phyloP scores from a whole-genome alignment of 2,797 vertebrate species.

The Apogon talboti region DNA sequence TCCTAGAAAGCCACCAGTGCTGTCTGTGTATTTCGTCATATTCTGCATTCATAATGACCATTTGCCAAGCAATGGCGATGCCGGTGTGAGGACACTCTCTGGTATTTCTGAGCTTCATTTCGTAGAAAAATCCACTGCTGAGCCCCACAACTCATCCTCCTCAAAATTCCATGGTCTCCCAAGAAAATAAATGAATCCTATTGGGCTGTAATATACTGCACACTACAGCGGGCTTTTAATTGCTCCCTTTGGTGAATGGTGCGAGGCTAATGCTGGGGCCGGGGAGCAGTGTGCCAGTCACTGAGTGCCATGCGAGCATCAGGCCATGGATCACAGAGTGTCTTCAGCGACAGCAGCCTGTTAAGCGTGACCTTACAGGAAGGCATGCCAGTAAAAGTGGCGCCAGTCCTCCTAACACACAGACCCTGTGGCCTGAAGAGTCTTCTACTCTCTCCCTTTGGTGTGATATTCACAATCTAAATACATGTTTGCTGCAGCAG shows the following conservation, averaged over 20 bases:
- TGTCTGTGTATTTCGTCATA: constrained; percentile 51
- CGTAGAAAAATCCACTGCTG: constrained; percentile 48
- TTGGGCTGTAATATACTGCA: constrained; percentile 29
- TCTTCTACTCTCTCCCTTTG: constrained; percentile 23
- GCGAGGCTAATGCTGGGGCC: constrained; percentile 40
- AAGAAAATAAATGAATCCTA: constrained; percentile 56
- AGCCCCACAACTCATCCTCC: constrained; percentile 38
- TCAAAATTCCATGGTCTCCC: constrained; percentile 37
- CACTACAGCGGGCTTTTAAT: constrained; percentile 51
- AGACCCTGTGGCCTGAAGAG: constrained; percentile 53
- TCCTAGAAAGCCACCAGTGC: constrained; percentile 51
- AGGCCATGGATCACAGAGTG: constrained; percentile 59
- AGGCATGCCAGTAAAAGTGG: constrained; percentile 68
- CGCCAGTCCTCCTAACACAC: constrained; percentile 65
- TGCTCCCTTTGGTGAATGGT: constrained; percentile 55
- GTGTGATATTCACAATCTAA: constrained; percentile 15
- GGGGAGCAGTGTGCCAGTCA: constrained; percentile 46
- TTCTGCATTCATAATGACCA: constrained; percentile 45
- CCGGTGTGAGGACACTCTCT: constrained; percentile 20
- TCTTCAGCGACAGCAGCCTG: constrained; percentile 66
- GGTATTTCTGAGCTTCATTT: constrained; percentile 41
- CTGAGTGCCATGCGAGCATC: constrained; percentile 56
- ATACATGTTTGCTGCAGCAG: constrained; percentile 9
- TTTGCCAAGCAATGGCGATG: constrained; percentile 57
- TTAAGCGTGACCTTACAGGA: constrained; percentile 71